Conservation (phyloP, 37 sponge, comb jelly and placozoan genomes). For the Diacarnus erythraeanus region DNA sequence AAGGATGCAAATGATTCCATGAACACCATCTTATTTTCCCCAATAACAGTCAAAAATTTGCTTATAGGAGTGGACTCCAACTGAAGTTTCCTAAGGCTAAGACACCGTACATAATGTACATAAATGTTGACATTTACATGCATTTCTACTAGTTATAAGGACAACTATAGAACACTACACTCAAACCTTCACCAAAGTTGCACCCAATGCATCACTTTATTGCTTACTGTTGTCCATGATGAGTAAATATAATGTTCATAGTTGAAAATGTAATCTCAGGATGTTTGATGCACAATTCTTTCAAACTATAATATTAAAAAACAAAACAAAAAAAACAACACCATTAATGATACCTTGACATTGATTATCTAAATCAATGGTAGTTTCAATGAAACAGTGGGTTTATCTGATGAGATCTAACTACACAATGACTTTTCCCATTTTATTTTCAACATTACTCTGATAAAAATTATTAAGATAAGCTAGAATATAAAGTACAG, state of each 20-base stretch:
- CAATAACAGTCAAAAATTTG: not conserved
- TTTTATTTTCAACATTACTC: too few species aligned
- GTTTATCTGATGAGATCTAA: too few species aligned
- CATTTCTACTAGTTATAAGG: not conserved
- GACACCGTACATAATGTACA: not conserved
- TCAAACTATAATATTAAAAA: not conserved
- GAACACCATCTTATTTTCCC: not conserved
- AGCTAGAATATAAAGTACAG: too few species aligned
- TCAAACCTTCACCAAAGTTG: not conserved
- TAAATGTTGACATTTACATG: not conserved
- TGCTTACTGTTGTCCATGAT: conserved; percentile 9
- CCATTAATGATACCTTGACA: not conserved
- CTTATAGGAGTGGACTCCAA: not conserved
- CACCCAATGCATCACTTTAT: not conserved
- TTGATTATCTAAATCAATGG: too few species aligned
- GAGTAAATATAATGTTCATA: not conserved
- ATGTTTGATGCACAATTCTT: conserved; percentile 7
- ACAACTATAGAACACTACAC: not conserved
- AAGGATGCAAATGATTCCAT: not conserved
- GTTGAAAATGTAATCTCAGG: not conserved
- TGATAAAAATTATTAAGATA: too few species aligned
- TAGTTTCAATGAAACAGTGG: too few species aligned
- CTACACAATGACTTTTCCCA: too few species aligned
- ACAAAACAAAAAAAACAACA: not conserved
- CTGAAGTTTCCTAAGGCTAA: not conserved